These are phyloP conservation scores for Polymixis lichenea DNA, from an alignment of 2,888 invertebrate genomes.

Conservation along the genomic window DNA sequence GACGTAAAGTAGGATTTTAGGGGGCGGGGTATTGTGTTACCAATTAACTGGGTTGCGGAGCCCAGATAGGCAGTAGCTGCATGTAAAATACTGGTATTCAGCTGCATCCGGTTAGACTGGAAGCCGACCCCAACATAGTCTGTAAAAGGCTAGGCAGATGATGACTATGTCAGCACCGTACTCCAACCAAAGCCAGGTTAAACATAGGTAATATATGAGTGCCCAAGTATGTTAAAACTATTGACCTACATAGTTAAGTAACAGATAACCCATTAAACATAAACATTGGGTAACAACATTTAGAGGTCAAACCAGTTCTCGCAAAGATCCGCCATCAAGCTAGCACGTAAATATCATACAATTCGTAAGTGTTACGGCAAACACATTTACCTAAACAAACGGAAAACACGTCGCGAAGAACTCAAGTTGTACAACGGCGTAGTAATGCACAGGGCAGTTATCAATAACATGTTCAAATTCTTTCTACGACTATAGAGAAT, in stretches of 20 bases:
- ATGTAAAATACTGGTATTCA: too few species aligned
- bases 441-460: conserved; percentile 32
- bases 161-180: not conserved
- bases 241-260: conserved; percentile 72
- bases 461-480: conserved; percentile 10
- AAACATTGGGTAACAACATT: conserved; percentile 78
- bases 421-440: conserved; percentile 46
- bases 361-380: conserved; percentile 75
- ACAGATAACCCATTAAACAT: conserved; percentile 77
- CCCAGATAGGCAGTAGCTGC: too few species aligned
- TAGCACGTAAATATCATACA: conserved; percentile 73
- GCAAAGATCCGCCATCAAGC: conserved; percentile 79
- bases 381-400: conserved; percentile 70
- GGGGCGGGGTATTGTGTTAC: too few species aligned
- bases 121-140: too few species aligned
- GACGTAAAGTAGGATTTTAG: too few species aligned
- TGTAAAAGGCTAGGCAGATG: too few species aligned
- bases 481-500: conserved; percentile 16
- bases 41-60: too few species aligned
- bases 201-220: conserved; percentile 13
- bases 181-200: not conserved
- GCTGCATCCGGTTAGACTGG: too few species aligned
- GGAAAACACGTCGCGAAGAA: conserved; percentile 52
- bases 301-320: conserved; percentile 83
- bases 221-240: conserved; percentile 49